A percentile compares a stretch with the other conserved stretches of the same genome.
These are phyloP conservation scores for Pristionchus maxplancki DNA, from an alignment of 2,888 invertebrate genomes.

Conservation along the genomic window DNA sequence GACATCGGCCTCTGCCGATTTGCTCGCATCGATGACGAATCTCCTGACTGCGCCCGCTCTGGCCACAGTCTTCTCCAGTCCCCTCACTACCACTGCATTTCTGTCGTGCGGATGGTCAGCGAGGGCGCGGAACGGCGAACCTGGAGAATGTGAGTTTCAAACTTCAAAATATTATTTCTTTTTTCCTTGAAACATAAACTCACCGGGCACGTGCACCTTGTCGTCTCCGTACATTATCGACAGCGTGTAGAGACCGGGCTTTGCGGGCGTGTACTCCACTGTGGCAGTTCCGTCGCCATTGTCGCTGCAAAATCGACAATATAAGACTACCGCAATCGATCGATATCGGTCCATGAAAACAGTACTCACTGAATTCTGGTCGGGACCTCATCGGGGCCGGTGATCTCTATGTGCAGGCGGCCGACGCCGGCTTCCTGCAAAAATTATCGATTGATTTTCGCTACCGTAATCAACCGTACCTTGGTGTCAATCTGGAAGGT, in stretches of 20 bases:
- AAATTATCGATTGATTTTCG: background rate
- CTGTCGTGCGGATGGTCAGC: slow-evolving; percentile 62
- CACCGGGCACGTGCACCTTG: slow-evolving; percentile 62
- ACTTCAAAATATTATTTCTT: too few species aligned
- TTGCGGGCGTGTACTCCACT: slow-evolving; percentile 94
- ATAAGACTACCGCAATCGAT: background rate
- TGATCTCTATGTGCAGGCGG: slow-evolving; percentile 93
- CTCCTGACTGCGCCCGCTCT: slow-evolving; percentile 56
- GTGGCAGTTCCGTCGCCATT: slow-evolving; percentile 95
- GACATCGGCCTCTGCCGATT: slow-evolving; percentile 59
- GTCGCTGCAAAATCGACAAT: slow-evolving; percentile 80
- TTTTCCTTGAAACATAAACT: background rate
- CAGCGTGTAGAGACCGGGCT: slow-evolving; percentile 87
- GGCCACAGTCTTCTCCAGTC: slow-evolving; percentile 56
- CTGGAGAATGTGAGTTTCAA: too few species aligned
- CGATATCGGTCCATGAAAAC: background rate
- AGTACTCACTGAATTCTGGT: slow-evolving; percentile 43
- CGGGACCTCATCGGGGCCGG: slow-evolving; percentile 94
- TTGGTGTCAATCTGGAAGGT: slow-evolving; percentile 22
- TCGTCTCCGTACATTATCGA: slow-evolving; percentile 64
- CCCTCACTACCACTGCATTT: slow-evolving; percentile 51
- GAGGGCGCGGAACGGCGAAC: slow-evolving; percentile 62
- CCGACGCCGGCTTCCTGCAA: slow-evolving; percentile 92
- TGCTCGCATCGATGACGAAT: slow-evolving; percentile 60
- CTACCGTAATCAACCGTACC: slow-evolving; percentile 9